Evolutionary conservation across 2,113 vertebrate species (phyloP), one percentile per base, ranked within the genome.

Genomic region (Megatriorchis doriae): DNA sequence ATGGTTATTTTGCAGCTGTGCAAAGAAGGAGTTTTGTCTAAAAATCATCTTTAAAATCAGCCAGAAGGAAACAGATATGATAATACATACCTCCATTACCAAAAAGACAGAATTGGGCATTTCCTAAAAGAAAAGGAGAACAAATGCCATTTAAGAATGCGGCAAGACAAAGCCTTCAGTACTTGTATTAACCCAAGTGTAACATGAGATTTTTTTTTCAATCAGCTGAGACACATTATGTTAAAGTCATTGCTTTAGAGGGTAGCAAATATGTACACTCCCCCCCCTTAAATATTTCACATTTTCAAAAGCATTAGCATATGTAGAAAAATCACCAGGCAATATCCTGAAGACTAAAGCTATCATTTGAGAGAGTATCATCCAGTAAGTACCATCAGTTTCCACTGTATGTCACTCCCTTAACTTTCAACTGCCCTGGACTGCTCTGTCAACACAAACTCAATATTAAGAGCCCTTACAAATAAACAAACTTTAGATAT

Each of bases 51-150:
- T 89, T 52, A 84, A 95, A 96, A 86, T 81, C 47, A 94, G 62
- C 29, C 71, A 96, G 88, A 86, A 67, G 86, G 22, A 86, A 94
- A 83, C 25, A 81, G 16, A 7, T 10, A 85, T 5, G 18, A 47
- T 62, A 86, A 93, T 68, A 98, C 98, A 94, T 97, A 99, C 99
- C 98, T 99, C 99, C 99, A 99, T 99, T 93, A 99, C 99, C 96
- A 99, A 97, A 89, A 99, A 99, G 92, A 99, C 99, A 96, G 98
- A 99, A 97, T 98, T 99, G 85, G 99, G 99, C 72, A 98, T 99
- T 98, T 99, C 99, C 99, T 99, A 94, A 86, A 99, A 98, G 62
- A 98, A 66, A 98, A 95, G 80, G 52, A 95, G 42, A 97, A 96
- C 67, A 95, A 89, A 91, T 67, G 9, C 55, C 48, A 83, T 88